Evolutionary conservation across 23 tunicate genomes (phyloP), one percentile per base, ranked within the genome.

Genomic region (Trididemnum miniatum): DNA sequence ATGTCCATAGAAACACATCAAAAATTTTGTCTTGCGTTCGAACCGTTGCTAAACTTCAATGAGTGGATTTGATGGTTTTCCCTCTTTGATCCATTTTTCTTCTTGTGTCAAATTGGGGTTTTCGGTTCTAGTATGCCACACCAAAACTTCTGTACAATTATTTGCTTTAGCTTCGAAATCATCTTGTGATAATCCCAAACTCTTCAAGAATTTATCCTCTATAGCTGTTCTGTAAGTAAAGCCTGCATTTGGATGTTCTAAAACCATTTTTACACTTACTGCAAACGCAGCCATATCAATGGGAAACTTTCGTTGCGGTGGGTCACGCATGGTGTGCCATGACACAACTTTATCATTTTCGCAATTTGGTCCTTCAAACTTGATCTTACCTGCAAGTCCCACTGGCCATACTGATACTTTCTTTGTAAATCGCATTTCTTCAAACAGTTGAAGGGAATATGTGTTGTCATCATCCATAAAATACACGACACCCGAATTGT

Each of bases 271-370:
- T 26, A 95, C 28, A 60, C 86, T 64, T 22, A 89, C 88, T 29
- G 98, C 95, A 89, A 95, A 95, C 36, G 91, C 98, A 24, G 98
- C 98, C 98, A 95, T 95, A 71, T 95, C 98, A 76, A 95, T 85
- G 24, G 98, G 98, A 82, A 89, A 95, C 2, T 95, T 95, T 63
- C 98, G 44, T 0, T 95, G 91, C 2, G 98, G 95, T 69, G n/a
- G n/a, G n/a, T 95, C 89, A 95, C 98, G 89, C 1, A 89, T 87
- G 9, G 98, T 95, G 71, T 89, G 85, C 95, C 95, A 95, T 7
- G 63, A 33, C 22, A 82, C 18, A 2, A 95, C 98, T 59, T 85
- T 82, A 9, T 91, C 92, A 35, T 89, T 66, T 71, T 54, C 76
- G 49, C 98, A 95, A 30, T 26, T 82, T 25, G 95, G 95, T 20